A percentile compares a stretch with the other conserved stretches of the same genome.
Evolutionary conservation across 64 coral and sea anemone genomes (phyloP).

Genomic region (Anthopleura sola): DNA sequence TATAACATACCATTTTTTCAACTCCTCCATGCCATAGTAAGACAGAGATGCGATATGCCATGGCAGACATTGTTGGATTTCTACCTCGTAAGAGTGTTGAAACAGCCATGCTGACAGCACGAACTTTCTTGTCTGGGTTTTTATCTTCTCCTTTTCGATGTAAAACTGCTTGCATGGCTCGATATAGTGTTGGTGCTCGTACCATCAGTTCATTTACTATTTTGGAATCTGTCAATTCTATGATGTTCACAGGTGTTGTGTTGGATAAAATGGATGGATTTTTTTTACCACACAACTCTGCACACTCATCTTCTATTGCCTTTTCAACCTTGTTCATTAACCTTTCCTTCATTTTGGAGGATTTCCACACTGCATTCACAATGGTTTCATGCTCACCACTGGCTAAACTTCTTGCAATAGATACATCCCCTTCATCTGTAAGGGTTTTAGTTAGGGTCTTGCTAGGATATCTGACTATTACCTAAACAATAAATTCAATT

Average conservation of each 20-base stretch:
- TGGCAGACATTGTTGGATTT: slow-evolving; percentile 52
- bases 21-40: slow-evolving; percentile 60
- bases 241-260: background rate
- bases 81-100: slow-evolving; percentile 36
- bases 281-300: slow-evolving; percentile 27
- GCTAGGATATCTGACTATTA: too few relatives aligned
- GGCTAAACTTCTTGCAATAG: too few relatives aligned
- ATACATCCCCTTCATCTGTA: too few relatives aligned
- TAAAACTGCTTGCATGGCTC: too few relatives aligned
- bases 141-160: too few relatives aligned
- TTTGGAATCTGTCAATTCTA: background rate
- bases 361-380: too few relatives aligned
- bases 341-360: too few relatives aligned
- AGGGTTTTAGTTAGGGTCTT: too few relatives aligned
- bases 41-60: slow-evolving; percentile 44
- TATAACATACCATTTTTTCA: slow-evolving; percentile 35
- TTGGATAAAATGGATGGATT: slow-evolving; percentile 31
- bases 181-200: too few relatives aligned
- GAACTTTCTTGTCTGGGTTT: too few relatives aligned
- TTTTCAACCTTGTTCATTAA: slow-evolving; percentile 30
- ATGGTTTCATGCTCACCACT: too few relatives aligned
- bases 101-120: background rate
- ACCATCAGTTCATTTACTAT: background rate
- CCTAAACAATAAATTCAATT: too few relatives aligned
- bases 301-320: slow-evolving; percentile 34